A percentile compares a stretch with the other conserved stretches of the same genome.
Evolutionary conservation across 2,113 vertebrate species (phyloP).

Genomic region (Gnathonemus longibarbis): DNA sequence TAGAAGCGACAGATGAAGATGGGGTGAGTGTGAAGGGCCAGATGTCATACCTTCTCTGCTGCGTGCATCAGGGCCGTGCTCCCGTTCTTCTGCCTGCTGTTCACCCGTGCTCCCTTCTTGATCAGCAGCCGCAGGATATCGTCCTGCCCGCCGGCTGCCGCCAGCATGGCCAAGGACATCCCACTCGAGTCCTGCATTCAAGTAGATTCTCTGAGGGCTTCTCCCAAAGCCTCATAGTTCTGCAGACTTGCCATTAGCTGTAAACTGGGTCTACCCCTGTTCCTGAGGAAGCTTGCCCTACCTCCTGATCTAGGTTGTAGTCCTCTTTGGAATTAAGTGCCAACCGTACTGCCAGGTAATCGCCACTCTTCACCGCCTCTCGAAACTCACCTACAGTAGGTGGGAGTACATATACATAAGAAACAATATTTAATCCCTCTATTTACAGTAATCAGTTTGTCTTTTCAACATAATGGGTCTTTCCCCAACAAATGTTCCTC

Average conservation of each 20-base stretch:
- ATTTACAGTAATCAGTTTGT: not conserved
- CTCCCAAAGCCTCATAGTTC: not conserved
- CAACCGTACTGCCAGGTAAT: slow-evolving; percentile 87
- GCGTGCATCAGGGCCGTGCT: slow-evolving; percentile 92
- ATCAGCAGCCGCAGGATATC: slow-evolving; percentile 86
- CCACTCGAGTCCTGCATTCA: slow-evolving; percentile 79
- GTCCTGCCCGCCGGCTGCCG: slow-evolving; percentile 87
- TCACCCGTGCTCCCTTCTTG: slow-evolving; percentile 85
- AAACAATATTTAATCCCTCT: not conserved
- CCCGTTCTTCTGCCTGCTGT: slow-evolving; percentile 83
- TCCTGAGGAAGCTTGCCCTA: slow-evolving; percentile 37
- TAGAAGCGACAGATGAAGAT: not conserved
- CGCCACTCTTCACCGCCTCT: slow-evolving; percentile 90
- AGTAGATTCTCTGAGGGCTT: not conserved
- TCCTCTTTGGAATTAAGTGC: slow-evolving; percentile 87
- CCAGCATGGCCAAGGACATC: slow-evolving; percentile 91
- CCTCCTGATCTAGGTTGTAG: slow-evolving; percentile 94
- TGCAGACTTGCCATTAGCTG: not conserved
- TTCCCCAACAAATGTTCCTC: not conserved
- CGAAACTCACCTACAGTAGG: slow-evolving; percentile 71
- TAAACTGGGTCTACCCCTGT: not conserved
- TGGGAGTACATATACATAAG: not conserved
- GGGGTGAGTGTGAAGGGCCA: not conserved
- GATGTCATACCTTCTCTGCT: slow-evolving; percentile 78
- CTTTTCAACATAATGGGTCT: not conserved